Percentiles rank a stretch among this genome's conserved stretches.
phyloP scores from a whole-genome alignment of 2,797 vertebrate species.

The Cuniculus paca region DNA sequence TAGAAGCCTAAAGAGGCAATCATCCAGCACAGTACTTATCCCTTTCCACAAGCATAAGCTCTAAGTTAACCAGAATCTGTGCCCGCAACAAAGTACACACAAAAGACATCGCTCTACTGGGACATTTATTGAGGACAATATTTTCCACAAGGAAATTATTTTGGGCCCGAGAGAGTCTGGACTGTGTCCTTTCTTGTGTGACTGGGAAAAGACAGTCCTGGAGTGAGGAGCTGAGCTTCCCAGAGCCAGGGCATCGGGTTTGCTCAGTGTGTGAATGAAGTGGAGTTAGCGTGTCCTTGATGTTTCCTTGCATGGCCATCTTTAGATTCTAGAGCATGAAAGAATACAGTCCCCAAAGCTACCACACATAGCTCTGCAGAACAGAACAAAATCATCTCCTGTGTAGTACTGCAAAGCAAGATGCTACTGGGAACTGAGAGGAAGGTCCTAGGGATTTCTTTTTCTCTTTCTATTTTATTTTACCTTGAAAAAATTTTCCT shows the following conservation, averaged over 20 bases:
- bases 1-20: background rate
- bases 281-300: conserved; percentile 50
- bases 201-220: background rate
- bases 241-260: background rate
- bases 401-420: conserved; percentile 38
- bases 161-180: background rate
- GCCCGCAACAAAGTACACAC: background rate
- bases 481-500: conserved; percentile 43
- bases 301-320: conserved; percentile 50
- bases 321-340: conserved; percentile 71
- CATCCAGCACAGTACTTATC: background rate
- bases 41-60: background rate
- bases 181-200: background rate
- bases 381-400: conserved; percentile 68
- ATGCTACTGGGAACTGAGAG: conserved; percentile 44
- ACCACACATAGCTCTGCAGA: conserved; percentile 46
- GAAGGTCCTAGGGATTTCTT: conserved; percentile 26
- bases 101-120: background rate
- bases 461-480: conserved; percentile 37
- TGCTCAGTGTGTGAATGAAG: conserved; percentile 21
- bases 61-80: background rate
- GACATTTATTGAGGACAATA: background rate
- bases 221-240: background rate
- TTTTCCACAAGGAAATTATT: background rate
- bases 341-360: conserved; percentile 49